Percentiles rank a stretch among this genome's conserved stretches.
phyloP scores from a whole-genome alignment of 1,140 invertebrate species.

The Drosophila nigromelanica region DNA sequence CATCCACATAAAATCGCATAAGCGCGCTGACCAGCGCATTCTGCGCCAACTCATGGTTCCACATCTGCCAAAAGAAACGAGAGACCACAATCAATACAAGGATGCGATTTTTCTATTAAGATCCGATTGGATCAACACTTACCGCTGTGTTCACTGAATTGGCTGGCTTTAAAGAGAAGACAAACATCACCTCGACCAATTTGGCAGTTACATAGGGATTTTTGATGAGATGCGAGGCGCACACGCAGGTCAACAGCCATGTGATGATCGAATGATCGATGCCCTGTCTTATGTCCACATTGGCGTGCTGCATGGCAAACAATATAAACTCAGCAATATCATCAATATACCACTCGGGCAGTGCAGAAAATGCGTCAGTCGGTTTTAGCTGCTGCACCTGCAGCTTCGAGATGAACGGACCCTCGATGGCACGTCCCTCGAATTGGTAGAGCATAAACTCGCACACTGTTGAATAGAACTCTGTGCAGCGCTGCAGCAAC shows the following conservation, averaged over 20 bases:
- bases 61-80: conserved; percentile 85
- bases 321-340: conserved; percentile 98
- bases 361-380: conserved; percentile 91
- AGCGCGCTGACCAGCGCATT: conserved; percentile 92
- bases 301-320: conserved; percentile 94
- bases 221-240: conserved; percentile 94
- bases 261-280: conserved; percentile 93
- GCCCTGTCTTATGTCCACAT: conserved; percentile 91
- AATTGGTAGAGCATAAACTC: conserved; percentile 90
- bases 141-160: conserved; percentile 85
- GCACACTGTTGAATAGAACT: conserved; percentile 94
- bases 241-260: conserved; percentile 94
- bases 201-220: conserved; percentile 98
- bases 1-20: conserved; percentile 99
- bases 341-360: conserved; percentile 98
- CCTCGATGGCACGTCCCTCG: conserved; percentile 84
- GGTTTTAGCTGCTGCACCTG: conserved; percentile 86
- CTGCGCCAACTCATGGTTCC: conserved; percentile 94
- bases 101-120: too few species aligned
- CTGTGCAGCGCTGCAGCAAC: conserved; percentile 90
- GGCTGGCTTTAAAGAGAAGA: conserved; percentile 92
- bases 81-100: background rate
- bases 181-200: conserved; percentile 96
- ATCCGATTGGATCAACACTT: conserved; percentile 27
- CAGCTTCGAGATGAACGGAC: conserved; percentile 81